These are phyloP conservation scores for Nymphalis io DNA, from an alignment of 1,140 invertebrate species.

Conservation along the genomic window DNA sequence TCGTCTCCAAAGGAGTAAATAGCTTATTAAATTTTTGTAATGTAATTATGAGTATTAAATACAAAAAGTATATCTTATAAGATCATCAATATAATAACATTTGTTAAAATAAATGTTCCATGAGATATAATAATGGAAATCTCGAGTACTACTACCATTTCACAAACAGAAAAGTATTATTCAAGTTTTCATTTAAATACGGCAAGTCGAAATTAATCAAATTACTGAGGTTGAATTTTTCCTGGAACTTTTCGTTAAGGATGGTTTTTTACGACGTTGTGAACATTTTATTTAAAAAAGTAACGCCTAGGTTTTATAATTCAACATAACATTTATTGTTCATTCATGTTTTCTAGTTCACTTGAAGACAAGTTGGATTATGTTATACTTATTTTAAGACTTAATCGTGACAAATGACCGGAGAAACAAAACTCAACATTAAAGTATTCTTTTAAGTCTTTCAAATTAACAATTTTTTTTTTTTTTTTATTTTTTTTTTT, in stretches of 20 bases:
- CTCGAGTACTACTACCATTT: background rate
- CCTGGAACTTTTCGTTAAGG: background rate
- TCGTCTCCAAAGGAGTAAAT: no score
- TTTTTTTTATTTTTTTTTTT: no score
- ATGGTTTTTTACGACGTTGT: background rate
- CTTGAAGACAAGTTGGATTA: background rate
- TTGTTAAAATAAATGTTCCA: background rate
- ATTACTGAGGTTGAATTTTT: conserved; percentile 3
- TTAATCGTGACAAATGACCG: no score
- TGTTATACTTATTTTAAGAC: no score
- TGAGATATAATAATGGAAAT: background rate
- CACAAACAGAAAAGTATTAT: background rate
- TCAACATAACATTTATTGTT: background rate
- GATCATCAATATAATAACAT: no score
- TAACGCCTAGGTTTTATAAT: background rate
- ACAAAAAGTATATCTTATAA: no score
- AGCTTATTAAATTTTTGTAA: no score
- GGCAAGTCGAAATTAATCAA: background rate
- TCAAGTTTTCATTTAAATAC: background rate
- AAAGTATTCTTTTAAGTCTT: no score
- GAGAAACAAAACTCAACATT: no score
- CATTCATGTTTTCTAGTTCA: background rate
- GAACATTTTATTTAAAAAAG: background rate
- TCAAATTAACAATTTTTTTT: no score
- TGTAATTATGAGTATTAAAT: no score